These are phyloP conservation scores for Chaetogeoica ovagalla DNA, from an alignment of 2,888 invertebrate genomes.

Conservation along the genomic window DNA sequence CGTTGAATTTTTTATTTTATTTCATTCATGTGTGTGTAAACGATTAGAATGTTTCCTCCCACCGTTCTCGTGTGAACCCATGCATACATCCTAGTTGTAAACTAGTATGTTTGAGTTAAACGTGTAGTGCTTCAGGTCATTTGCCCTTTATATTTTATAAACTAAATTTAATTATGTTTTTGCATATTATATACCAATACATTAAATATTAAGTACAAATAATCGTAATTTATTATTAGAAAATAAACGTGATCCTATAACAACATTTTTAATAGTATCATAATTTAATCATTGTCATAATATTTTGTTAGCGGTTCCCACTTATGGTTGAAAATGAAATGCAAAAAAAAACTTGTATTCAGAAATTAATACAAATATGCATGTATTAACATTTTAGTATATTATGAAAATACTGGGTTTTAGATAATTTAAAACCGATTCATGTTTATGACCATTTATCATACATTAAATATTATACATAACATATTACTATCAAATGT, in stretches of 20 bases:
- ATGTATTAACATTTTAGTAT: too few relatives aligned
- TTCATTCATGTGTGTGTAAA: conserved; percentile 42
- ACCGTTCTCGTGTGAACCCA: conserved; percentile 42
- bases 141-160: conserved; percentile 49
- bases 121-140: conserved; percentile 51
- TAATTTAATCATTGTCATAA: conserved; percentile 7
- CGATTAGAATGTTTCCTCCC: conserved; percentile 37
- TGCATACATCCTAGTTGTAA: conserved; percentile 48
- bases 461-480: too few relatives aligned
- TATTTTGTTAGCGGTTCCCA: not conserved
- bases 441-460: too few relatives aligned
- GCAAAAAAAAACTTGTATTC: not conserved
- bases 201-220: conserved; percentile 16
- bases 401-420: too few relatives aligned
- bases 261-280: not conserved
- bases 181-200: not conserved
- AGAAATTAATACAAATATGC: not conserved
- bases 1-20: conserved; percentile 34
- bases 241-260: conserved; percentile 26
- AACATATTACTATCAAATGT: too few relatives aligned
- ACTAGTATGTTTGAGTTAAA: conserved; percentile 10
- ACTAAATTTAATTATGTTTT: conserved; percentile 37
- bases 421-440: too few relatives aligned
- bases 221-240: not conserved
- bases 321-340: not conserved